Conservation (phyloP, 2,888 invertebrate species). For the Dioctria rufipes region DNA sequence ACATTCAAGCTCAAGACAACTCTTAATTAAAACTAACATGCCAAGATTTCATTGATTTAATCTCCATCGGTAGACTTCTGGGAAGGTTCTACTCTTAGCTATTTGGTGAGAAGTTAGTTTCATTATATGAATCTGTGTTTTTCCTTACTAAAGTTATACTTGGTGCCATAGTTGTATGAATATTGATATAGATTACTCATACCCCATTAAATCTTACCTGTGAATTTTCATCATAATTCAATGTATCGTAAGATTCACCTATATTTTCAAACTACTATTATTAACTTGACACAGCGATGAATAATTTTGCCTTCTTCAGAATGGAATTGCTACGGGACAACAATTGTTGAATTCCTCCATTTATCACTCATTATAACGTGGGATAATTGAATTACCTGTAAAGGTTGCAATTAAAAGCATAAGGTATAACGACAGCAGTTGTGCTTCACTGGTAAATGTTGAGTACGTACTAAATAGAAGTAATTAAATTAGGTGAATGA, state of each 20-base stretch:
- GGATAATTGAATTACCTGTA: conserved; percentile 41
- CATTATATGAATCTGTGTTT: no score
- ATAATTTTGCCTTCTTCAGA: conserved; percentile 20
- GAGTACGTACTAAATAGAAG: no score
- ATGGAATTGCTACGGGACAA: conserved; percentile 11
- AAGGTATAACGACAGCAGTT: no score
- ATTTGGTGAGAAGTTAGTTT: no score
- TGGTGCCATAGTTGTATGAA: no score
- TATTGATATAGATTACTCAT: no score
- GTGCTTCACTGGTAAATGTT: no score
- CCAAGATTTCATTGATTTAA: conserved; percentile 6
- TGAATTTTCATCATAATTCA: no score
- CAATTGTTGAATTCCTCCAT: conserved; percentile 28
- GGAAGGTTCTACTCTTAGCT: neutral
- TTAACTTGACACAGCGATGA: conserved; percentile 40
- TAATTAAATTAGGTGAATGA: no score
- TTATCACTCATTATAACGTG: conserved; percentile 32
- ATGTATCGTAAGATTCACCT: conserved; percentile 17
- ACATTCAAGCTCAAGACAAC: conserved; percentile 16
- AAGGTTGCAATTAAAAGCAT: neutral
- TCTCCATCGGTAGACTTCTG: neutral
- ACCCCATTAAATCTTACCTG: no score
- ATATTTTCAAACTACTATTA: conserved; percentile 9
- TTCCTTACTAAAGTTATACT: no score
- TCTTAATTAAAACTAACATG: conserved; percentile 48